Evolutionary conservation across 2,113 vertebrate genomes (phyloP), one percentile per base, ranked within the genome.

Genomic region (Etheostoma cragini): DNA sequence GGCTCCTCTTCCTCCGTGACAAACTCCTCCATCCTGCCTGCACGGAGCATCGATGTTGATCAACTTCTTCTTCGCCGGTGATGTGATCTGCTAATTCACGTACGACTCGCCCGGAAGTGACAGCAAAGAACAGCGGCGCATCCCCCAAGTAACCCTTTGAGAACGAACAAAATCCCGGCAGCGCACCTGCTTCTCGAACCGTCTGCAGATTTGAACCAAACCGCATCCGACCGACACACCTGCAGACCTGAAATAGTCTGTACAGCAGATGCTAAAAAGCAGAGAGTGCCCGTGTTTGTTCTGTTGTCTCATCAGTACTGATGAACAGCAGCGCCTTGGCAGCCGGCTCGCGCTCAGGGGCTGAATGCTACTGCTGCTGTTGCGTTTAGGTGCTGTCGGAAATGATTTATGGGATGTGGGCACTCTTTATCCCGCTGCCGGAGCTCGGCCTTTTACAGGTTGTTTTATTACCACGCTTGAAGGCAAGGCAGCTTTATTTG

Each of bases 1-100:
- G 97, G 96, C 89, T 99, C 98, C 75, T 99, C 98, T 88, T 99
- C 97, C 87, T 97, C 97, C 24, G 96, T 96, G 47, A 96, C 94
- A 79, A 98, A 97, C 95, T 98, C 97, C 87, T 98, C 97, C 98
- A 99, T 98, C 89, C 95, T 96, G 76, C 94, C 94, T 3, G 96
- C 94, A 30, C 96, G 95, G 79, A 97, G 93, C 95, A 95, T 95
- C 87, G 71, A 86, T 72, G 82, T 70, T n/a, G 76, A 24, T 16
- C 22, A 61, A 78, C 85, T 75, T 57, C 69, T 80, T 35, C 69
- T 42, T 53, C 73, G 45, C 56, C 76, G 33, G 70, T 10, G 77
- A n/a, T n/a, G 60, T 61, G 80, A 73, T 66, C 63, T 38, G 72
- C 69, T 45, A 74, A 78, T 72, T 85, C 72, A 69, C 81, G 21